Evolutionary conservation across 1,140 invertebrate genomes (phyloP).

Genomic region (Apolygus lucorum): DNA sequence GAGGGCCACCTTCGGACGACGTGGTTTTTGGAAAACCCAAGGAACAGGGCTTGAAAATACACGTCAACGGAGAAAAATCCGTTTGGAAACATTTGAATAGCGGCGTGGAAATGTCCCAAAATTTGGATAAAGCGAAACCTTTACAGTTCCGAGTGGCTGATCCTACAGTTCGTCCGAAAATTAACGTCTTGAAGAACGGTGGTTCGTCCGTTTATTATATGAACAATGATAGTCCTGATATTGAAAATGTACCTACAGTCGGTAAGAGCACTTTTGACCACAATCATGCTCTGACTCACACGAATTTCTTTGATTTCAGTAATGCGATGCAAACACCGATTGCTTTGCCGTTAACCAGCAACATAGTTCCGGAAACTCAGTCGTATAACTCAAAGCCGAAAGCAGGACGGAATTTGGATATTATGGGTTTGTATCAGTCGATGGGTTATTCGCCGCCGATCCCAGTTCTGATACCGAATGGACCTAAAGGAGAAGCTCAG

Average conservation of each 20-base stretch:
- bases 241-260: conserved; percentile 13
- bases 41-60: conserved; percentile 11
- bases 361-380: not conserved
- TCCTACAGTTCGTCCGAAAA: not conserved
- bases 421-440: conserved; percentile 12
- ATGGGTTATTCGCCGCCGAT: conserved; percentile 20
- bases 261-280: conserved; percentile 27
- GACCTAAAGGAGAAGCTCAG: conserved; percentile 14
- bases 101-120: conserved; percentile 29
- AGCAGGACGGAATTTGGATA: not conserved
- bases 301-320: conserved; percentile 29
- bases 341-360: not conserved
- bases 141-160: not conserved
- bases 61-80: conserved; percentile 27
- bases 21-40: conserved; percentile 24
- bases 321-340: conserved; percentile 26
- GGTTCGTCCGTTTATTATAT: conserved; percentile 23
- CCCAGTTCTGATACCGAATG: conserved; percentile 22
- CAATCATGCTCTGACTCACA: conserved; percentile 25
- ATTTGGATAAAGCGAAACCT: conserved; percentile 22
- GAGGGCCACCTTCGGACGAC: conserved; percentile 8
- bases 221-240: conserved; percentile 21
- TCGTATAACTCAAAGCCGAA: not conserved
- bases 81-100: conserved; percentile 29
- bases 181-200: conserved; percentile 23